Evolutionary conservation across 2,113 vertebrate genomes (phyloP).

Genomic region (Gallinago jamesoni): DNA sequence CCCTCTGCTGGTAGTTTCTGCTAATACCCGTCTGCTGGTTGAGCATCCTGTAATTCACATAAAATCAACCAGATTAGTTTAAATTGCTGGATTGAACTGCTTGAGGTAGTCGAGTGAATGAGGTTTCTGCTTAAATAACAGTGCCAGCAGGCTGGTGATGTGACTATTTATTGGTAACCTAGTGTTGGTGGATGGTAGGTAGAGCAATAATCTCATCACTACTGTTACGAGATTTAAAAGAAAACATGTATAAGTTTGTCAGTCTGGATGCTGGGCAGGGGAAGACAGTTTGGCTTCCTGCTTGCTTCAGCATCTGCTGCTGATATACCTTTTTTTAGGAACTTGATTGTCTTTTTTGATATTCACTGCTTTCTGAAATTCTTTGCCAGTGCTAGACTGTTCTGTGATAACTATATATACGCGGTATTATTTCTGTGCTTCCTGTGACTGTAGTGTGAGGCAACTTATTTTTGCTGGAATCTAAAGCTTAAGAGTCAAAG

Average conservation of each 20-base stretch:
- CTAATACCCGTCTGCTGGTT: neutral
- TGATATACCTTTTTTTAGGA: neutral
- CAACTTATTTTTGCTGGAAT: neutral
- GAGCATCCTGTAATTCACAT: neutral
- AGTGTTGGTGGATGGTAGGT: neutral
- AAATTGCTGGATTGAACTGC: neutral
- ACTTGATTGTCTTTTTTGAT: neutral
- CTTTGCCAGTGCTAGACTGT: neutral
- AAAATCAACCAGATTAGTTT: neutral
- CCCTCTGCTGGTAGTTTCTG: neutral
- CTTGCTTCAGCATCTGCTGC: neutral
- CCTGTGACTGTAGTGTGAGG: neutral
- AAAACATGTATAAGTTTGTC: neutral
- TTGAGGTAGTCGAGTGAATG: neutral
- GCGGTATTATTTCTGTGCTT: neutral
- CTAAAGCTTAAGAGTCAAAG: neutral
- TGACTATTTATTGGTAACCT: neutral
- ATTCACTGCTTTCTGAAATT: neutral
- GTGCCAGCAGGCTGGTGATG: neutral
- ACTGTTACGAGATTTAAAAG: neutral
- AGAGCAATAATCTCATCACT: neutral
- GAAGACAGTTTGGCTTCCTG: neutral
- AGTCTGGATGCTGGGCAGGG: neutral
- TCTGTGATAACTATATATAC: neutral
- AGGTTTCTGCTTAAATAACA: neutral